These are phyloP conservation scores for Bothrops jararaca DNA, from an alignment of 2,113 vertebrate genomes.

Conservation along the genomic window DNA sequence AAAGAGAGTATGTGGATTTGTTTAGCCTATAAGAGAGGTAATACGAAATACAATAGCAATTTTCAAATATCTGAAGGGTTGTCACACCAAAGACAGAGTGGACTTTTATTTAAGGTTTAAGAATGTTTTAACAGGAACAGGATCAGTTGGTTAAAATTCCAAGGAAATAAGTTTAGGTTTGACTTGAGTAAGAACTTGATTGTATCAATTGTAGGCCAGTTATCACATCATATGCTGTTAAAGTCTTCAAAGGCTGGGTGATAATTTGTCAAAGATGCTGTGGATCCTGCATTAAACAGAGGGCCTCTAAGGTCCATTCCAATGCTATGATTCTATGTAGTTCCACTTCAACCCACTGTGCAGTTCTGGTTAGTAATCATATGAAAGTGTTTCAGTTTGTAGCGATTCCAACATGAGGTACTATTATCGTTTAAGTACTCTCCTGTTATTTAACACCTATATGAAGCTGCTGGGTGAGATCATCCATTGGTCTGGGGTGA, in stretches of 20 bases:
- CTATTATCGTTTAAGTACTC: neutral
- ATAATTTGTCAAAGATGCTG: neutral
- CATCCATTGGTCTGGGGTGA: neutral
- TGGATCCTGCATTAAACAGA: neutral
- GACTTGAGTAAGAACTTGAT: neutral
- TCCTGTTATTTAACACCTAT: neutral
- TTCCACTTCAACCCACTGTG: neutral
- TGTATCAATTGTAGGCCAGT: neutral
- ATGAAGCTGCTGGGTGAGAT: neutral
- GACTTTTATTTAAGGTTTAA: neutral
- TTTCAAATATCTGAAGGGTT: neutral
- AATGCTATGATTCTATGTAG: neutral
- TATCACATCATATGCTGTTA: neutral
- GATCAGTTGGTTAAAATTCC: neutral
- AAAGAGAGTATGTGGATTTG: neutral
- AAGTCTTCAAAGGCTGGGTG: neutral
- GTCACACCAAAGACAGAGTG: neutral
- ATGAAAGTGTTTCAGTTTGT: neutral
- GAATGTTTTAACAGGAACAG: neutral
- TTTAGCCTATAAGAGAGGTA: neutral
- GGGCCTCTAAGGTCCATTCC: neutral
- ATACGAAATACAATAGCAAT: neutral
- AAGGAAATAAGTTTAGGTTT: neutral
- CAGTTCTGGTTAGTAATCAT: neutral
- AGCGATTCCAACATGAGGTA: neutral